phyloP scores from a whole-genome alignment of 1,140 invertebrate species.

The Dolichoris vasculosae region DNA sequence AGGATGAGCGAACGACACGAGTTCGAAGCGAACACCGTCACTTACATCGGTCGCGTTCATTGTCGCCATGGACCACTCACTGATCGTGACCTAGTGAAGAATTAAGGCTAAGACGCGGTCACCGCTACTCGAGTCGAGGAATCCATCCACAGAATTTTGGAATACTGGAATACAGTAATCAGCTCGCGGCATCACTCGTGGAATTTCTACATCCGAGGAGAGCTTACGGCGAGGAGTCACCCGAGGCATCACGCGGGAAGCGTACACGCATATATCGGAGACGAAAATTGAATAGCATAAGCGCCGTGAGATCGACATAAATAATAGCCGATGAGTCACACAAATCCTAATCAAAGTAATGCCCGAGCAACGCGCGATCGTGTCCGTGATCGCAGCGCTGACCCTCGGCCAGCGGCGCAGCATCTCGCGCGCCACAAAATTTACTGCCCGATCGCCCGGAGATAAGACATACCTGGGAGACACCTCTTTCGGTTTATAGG shows the following conservation, averaged over 20 bases:
- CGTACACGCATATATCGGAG: background rate
- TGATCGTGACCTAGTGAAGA: background rate
- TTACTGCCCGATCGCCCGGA: constrained; percentile 45
- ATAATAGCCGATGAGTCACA: constrained; percentile 53
- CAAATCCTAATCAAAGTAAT: constrained; percentile 52
- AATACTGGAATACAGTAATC: background rate
- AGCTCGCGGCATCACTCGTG: too few relatives aligned
- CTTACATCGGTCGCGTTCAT: background rate
- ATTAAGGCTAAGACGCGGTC: background rate
- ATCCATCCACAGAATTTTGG: background rate
- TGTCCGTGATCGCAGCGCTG: constrained; percentile 21
- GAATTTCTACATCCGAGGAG: background rate
- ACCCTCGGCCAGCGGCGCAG: constrained; percentile 7
- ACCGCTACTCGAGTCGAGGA: too few relatives aligned
- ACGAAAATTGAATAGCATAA: constrained; percentile 43
- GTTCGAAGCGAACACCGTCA: background rate
- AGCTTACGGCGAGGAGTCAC: background rate
- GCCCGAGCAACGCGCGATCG: constrained; percentile 20
- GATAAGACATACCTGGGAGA: constrained; percentile 53
- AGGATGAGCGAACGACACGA: background rate
- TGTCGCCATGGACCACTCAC: too few relatives aligned
- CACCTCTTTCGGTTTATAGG: constrained; percentile 55
- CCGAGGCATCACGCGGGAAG: background rate
- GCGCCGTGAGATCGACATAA: constrained; percentile 39
- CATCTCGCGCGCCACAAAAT: constrained; percentile 44